A percentile compares a stretch with the other conserved stretches of the same genome.
Conservation (phyloP, 2,888 invertebrate genomes). For the Hydroisotoma schaefferi region DNA sequence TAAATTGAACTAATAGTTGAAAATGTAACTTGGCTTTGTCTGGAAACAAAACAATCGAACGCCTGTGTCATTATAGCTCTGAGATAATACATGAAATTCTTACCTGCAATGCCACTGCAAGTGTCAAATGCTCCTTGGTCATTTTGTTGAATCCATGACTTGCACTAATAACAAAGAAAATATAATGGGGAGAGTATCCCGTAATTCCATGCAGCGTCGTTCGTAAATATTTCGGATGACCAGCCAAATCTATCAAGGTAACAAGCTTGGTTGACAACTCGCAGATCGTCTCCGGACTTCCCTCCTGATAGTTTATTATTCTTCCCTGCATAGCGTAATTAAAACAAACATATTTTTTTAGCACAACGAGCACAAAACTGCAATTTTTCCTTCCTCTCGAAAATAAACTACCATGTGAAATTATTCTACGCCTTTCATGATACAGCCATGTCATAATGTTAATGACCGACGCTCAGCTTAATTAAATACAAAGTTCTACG, state of each 20-base stretch:
- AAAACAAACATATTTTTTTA: background rate
- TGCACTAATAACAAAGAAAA: slow-evolving; percentile 78
- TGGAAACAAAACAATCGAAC: no score
- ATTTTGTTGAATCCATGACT: slow-evolving; percentile 75
- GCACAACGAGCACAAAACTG: no score
- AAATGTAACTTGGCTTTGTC: no score
- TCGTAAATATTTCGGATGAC: slow-evolving; percentile 90
- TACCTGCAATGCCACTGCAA: slow-evolving; percentile 73
- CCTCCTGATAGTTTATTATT: slow-evolving; percentile 78
- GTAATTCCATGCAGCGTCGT: slow-evolving; percentile 93
- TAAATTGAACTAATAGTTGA: no score
- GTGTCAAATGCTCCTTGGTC: slow-evolving; percentile 86
- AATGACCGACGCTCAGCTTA: no score
- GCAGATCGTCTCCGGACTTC: slow-evolving; percentile 90
- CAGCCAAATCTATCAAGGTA: slow-evolving; percentile 92
- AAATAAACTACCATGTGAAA: no score
- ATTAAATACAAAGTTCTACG: no score
- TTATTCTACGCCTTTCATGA: no score
- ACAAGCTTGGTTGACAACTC: slow-evolving; percentile 88
- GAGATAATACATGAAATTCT: no score
- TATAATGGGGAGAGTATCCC: slow-evolving; percentile 88
- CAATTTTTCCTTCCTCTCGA: no score
- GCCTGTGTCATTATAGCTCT: no score
- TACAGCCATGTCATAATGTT: no score
- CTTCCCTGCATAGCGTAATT: slow-evolving; percentile 60